Base-by-base conservation (phyloP, 1,140 invertebrate species). In the Meloidogyne floridensis region DNA sequence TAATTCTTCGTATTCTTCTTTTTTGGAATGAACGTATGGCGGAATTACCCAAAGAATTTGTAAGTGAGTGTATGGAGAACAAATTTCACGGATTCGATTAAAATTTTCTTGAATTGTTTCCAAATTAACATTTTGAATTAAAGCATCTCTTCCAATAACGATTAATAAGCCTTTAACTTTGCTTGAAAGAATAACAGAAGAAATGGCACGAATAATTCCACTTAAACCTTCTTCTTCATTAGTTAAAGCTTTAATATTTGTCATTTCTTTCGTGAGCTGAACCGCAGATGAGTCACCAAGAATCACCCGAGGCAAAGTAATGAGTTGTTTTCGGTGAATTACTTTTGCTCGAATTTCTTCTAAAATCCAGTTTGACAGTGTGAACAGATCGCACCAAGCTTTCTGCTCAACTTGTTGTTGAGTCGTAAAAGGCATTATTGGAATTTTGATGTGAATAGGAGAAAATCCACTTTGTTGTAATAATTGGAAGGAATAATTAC, bases 1-100 rank as follows among this genome's bases (percentile, higher is more conserved):
- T 20, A 59, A 20, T 11, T 78, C 76, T 78, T 78, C 76, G 15
- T 78, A 59, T n/a, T 78, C 59, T 15, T 20, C 59, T 3, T 18
- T 51, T n/a, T 56, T 69, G 3, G 8, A 11, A 70, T 78, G 76
- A 11, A 78, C 8, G 15, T 78, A 78, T 2, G 76, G 76, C 3
- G 53, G 59, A 43, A 15, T 51, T 2, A 13, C 47, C 76, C 76
- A 78, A 47, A 70, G 9, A 47, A 56, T 70, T 7, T 18, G 10
- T n/a, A 78, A 9, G 13, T 78, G 51, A 8, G 54, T n/a, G 6
- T 56, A 78, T 1, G 51, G 43, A 6, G 18, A 20, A 11, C 74
- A 75, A 2, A 75, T 53, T 11, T 11, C 74, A 10, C 42, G 20
- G 3, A 75, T 32, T 20, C 74, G 32, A 53, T 18, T 6, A n/a